Conservation (phyloP, 2,888 invertebrate species). For the Trichacis sp. region DNA sequence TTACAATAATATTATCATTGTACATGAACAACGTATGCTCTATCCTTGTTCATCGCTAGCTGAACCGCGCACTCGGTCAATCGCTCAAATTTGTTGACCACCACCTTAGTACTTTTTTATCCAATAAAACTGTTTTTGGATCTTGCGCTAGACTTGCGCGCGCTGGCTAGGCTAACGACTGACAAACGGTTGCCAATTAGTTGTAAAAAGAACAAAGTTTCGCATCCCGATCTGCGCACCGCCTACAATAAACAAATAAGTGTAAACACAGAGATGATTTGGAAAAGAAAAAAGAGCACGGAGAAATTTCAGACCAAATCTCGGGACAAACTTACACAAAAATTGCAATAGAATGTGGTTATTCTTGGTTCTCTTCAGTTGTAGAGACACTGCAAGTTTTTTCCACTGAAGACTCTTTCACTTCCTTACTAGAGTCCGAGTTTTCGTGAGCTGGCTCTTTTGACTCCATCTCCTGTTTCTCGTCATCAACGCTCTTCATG, state of each 20-base stretch:
- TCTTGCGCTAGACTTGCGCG: conserved; percentile 34
- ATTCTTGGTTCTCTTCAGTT: conserved; percentile 64
- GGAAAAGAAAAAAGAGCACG: background rate
- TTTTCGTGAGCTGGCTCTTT: conserved; percentile 53
- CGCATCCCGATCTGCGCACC: conserved; percentile 63
- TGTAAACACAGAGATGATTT: no score
- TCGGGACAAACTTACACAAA: conserved; percentile 47
- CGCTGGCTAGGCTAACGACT: conserved; percentile 60
- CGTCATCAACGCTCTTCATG: conserved; percentile 50
- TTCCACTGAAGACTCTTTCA: conserved; percentile 56
- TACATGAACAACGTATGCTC: conserved; percentile 67
- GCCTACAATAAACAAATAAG: conserved; percentile 37
- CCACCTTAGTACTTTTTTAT: background rate
- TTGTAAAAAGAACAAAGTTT: conserved; percentile 64
- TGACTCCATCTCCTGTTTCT: conserved; percentile 56
- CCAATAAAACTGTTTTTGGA: no score
- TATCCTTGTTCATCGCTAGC: conserved; percentile 57
- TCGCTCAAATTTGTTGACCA: background rate
- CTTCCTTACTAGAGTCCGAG: conserved; percentile 65
- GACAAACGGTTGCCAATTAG: conserved; percentile 63
- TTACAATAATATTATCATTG: conserved; percentile 68
- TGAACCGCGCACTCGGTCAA: conserved; percentile 51
- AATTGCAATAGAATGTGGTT: conserved; percentile 49
- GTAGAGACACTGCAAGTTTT: conserved; percentile 56
- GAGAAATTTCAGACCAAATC: no score